Evolutionary conservation across 2,888 invertebrate species (phyloP), one percentile per base, ranked within the genome.

Genomic region (Ametastegia equiseti): DNA sequence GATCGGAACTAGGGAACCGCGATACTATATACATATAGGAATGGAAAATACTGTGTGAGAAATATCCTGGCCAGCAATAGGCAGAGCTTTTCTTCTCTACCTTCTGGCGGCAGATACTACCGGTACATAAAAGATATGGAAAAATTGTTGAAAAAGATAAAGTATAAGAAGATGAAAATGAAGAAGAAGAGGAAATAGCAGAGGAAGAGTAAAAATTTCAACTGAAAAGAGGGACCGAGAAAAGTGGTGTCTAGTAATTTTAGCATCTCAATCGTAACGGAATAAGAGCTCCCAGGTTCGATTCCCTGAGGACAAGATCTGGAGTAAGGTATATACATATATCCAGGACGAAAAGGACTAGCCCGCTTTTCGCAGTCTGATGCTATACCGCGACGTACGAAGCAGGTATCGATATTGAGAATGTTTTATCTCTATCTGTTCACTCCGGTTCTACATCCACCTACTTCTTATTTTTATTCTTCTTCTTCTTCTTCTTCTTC

Each of bases 161-260:
- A 15, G 47, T 27, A 13, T 13, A 15, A 9, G 30, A 15, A 47
- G 45, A 36, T n/a, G 45, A 36, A 11, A n/a, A 13, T 33, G 45
- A 19, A 1, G 50, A 50, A 15, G 78, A 57, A 11, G 27, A 13
- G 7, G 27, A 13, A 63, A 0, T 30, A 54, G 33, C 13, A 45
- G 42, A 1, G 9, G 23, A 19, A 50, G 50, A 47, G 36, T n/a
- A 33, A 75, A 39, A 42, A 33, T n/a, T n/a, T n/a, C n/a, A n/a
- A n/a, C n/a, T n/a, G 57, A 39, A 77, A 45, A 15, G 33, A 2
- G 45, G 39, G 50, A 45, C 30, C 9, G 63, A 42, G 81, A 80
- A 73, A 83, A 80, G 84, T 84, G 85, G 83, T 83, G 85, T 83
- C 86, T 86, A 86, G 86, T 88, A 87, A 88, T 86, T 88, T 87